Base-by-base conservation (phyloP, 2,888 invertebrate genomes). In the Plusia festucae region DNA sequence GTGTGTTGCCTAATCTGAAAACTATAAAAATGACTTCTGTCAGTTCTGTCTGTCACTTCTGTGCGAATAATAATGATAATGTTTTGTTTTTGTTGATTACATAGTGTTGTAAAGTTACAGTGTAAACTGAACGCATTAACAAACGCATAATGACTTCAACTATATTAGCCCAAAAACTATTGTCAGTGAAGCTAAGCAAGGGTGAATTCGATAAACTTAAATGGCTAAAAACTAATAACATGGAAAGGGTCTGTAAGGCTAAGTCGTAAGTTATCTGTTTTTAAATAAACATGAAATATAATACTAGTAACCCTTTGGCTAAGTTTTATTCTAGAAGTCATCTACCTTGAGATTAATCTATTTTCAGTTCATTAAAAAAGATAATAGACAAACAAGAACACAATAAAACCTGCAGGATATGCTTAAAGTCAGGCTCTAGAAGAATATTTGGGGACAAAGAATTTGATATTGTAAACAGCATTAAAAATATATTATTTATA, bases 201-300 rank as follows among this genome's bases (percentile, higher is more conserved):
- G 60, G 55, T 6, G 85, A 85, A 63, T 83, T 81, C 32, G 76
- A 84, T 1, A 85, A 79, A 72, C 73, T 80, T 18, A 82, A 73
- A 69, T 69, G 77, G 68, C 70, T 82, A 1, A 77, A 72, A 76
- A 61, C 66, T 18, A 79, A 77, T 53, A 81, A 80, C 22, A 53
- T 57, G 3, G 76, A 83, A 76, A 64, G 79, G 63, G 20, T 52
- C 11, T 65, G 0, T 40, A 70, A 27, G 57, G 40, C 68, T 9
- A 63, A 67, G 11, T 58, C 60, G 80, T 78, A 69, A 64, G 78
- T 70, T 24, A 8, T 46, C 2, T 16, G 53, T 20, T n/a, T 40
- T 40, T n/a, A 40, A 4, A n/a, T 40, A 7, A n/a, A 24, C 24
- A 24, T 27, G 24, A 6, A 24, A 24, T 24, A 24, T 4, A 24